These are phyloP conservation scores for Apteryx mantelli DNA, from an alignment of 2,113 vertebrate species.

Conservation along the genomic window DNA sequence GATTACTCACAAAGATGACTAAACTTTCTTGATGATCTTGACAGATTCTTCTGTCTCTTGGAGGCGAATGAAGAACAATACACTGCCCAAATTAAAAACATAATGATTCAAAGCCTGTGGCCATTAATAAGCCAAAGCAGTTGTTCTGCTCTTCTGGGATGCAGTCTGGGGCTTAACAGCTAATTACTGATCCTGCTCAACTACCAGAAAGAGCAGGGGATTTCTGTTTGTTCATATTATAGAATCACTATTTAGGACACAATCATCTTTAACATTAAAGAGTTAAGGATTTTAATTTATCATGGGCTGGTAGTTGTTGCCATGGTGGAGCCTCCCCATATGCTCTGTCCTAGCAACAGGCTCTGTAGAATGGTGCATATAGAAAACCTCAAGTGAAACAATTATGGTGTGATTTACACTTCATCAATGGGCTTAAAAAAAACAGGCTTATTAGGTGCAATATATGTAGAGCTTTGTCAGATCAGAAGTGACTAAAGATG, in stretches of 20 bases:
- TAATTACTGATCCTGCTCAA: slow-evolving; percentile 17
- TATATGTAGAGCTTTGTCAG: slow-evolving; percentile 10
- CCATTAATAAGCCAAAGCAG: slow-evolving; percentile 11
- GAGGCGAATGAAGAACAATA: slow-evolving; percentile 8
- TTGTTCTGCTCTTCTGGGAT: slow-evolving; percentile 34
- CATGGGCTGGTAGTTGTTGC: neutral
- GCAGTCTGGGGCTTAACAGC: neutral
- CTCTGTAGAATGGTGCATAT: neutral
- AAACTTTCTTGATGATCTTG: slow-evolving; percentile 3
- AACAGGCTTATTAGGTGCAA: slow-evolving; percentile 28
- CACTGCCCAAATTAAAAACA: slow-evolving; percentile 26
- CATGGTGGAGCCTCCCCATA: neutral
- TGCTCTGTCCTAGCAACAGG: neutral
- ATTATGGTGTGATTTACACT: neutral
- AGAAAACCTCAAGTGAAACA: neutral
- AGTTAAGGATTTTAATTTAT: neutral
- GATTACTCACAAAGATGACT: neutral
- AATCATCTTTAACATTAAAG: neutral
- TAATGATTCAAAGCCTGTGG: neutral
- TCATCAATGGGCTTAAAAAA: neutral
- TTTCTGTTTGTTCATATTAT: slow-evolving; percentile 24
- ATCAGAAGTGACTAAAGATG: slow-evolving; percentile 53
- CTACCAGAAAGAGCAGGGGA: neutral
- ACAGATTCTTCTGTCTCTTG: neutral
- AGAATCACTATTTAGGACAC: slow-evolving; percentile 11